Evolutionary conservation across 2,797 vertebrate genomes (phyloP).

Genomic region (Squalus acanthias): DNA sequence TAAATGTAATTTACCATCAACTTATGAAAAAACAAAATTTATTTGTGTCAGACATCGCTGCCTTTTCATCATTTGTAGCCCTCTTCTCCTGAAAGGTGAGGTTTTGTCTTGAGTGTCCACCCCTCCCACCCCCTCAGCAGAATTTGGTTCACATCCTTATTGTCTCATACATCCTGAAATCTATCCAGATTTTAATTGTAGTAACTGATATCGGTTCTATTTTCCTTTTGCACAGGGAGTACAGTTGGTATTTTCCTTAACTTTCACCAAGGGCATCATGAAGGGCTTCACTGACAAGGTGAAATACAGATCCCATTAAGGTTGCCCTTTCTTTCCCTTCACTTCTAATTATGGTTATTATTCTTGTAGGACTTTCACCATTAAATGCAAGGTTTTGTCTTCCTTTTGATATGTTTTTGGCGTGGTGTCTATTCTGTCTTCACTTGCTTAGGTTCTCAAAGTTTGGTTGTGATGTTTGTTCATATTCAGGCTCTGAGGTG

Average conservation of each 20-base stretch:
- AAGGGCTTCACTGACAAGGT: background rate
- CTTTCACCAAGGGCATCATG: background rate
- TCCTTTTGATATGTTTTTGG: background rate
- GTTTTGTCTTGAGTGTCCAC: background rate
- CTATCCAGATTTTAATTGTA: background rate
- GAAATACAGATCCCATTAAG: background rate
- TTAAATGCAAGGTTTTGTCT: background rate
- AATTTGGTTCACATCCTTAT: background rate
- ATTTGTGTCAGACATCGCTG: background rate
- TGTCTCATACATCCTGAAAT: background rate
- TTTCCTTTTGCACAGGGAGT: background rate
- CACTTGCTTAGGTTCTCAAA: background rate
- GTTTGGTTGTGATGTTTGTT: background rate
- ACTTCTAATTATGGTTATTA: background rate
- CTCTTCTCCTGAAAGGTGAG: background rate
- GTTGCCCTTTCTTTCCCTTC: background rate
- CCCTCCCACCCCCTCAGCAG: background rate
- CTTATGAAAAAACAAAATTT: background rate
- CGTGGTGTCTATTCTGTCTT: background rate
- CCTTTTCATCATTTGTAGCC: background rate
- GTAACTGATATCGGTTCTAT: background rate
- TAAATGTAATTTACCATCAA: background rate
- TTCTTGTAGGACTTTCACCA: background rate
- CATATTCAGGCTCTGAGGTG: background rate
- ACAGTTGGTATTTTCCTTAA: background rate